These are phyloP conservation scores for Scophthalmus maximus DNA, from an alignment of 2,113 vertebrate genomes.

Conservation along the genomic window DNA sequence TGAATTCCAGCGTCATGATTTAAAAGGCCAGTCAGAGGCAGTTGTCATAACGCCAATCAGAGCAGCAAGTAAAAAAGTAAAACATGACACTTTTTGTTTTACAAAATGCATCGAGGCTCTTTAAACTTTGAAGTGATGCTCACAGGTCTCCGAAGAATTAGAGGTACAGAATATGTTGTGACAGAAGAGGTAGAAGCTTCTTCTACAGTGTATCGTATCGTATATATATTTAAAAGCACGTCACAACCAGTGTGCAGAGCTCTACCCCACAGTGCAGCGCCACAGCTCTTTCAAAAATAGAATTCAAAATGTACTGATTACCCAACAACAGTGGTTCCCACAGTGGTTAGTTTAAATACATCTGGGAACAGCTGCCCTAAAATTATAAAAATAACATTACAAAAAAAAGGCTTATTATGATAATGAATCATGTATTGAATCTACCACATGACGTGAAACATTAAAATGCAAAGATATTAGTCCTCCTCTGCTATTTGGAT, in stretches of 20 bases:
- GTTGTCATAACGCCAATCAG: conserved; percentile 36
- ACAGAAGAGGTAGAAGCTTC: conserved; percentile 19
- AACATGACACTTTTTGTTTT: no score
- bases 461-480: neutral
- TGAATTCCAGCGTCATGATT: conserved; percentile 4
- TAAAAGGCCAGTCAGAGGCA: conserved; percentile 26
- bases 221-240: conserved; percentile 25
- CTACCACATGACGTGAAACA: neutral
- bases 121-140: conserved; percentile 23
- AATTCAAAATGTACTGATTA: neutral
- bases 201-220: conserved; percentile 9
- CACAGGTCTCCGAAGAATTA: conserved; percentile 7
- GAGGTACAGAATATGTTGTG: conserved; percentile 14
- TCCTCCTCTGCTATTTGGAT: neutral
- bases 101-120: no score
- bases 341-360: neutral
- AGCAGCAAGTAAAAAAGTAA: no score
- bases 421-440: neutral
- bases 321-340: neutral
- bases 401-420: neutral
- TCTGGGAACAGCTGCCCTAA: neutral
- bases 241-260: conserved; percentile 8
- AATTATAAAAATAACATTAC: neutral
- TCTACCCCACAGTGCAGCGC: neutral
- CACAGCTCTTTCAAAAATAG: neutral